A percentile compares a stretch with the other conserved stretches of the same genome.
phyloP scores from a whole-genome alignment of 2,113 vertebrate genomes.

The Pseudorhombus dupliciocellatus region DNA sequence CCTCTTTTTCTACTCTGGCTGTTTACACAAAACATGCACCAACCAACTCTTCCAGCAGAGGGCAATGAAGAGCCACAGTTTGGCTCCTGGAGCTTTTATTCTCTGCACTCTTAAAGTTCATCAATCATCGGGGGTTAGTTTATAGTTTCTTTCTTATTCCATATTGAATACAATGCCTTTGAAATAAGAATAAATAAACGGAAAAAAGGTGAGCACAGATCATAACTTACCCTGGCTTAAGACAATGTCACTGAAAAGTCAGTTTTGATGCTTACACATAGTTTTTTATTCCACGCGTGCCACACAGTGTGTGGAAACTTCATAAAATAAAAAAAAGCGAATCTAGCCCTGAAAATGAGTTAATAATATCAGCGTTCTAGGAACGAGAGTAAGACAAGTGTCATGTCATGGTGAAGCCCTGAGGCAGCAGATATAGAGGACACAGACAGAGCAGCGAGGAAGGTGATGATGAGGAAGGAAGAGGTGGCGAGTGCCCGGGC shows the following conservation, averaged over 20 bases:
- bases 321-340: neutral
- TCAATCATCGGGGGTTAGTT: too few species aligned
- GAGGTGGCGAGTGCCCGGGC: constrained; percentile 39
- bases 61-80: constrained; percentile 32
- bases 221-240: too few species aligned
- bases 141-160: too few species aligned
- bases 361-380: neutral
- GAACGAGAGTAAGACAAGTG: neutral
- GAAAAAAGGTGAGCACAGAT: too few species aligned
- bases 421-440: constrained; percentile 56
- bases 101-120: neutral
- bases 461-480: constrained; percentile 43
- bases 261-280: neutral
- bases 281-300: neutral
- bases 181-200: too few species aligned
- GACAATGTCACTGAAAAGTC: neutral
- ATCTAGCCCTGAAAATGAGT: neutral
- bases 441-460: constrained; percentile 35
- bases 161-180: too few species aligned
- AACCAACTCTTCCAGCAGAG: constrained; percentile 48
- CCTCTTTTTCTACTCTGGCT: constrained; percentile 20
- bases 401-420: constrained; percentile 54
- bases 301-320: neutral
- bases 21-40: constrained; percentile 6
- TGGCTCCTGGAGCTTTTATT: neutral